Evolutionary conservation across 2,113 vertebrate genomes (phyloP), one percentile per base, ranked within the genome.

Genomic region (Sinosuthora webbiana): DNA sequence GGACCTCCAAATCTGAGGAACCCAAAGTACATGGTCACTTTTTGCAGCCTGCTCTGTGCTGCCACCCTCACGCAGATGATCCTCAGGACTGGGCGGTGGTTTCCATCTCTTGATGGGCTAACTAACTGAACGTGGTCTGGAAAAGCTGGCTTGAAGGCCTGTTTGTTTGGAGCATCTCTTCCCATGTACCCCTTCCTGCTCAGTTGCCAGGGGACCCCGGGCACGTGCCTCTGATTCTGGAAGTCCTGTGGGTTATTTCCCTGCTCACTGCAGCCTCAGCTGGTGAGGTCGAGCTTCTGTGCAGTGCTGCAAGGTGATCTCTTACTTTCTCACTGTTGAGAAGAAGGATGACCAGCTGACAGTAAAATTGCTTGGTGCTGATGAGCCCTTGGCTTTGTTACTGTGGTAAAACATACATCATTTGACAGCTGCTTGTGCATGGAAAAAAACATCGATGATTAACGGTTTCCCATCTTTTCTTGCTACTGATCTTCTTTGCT

Each of bases 401-500:
- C 91, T 89, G 88, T 83, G 83, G 83, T 93, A 93, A 92, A 97
- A 94, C 75, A 92, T 33, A 45, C 89, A 90, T 85, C 93, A 57
- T 87, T 90, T 96, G 94, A 94, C 92, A 79, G 83, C 90, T 97
- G 89, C 91, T 96, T 94, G 78, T 83, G 70, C 90, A 83, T 62
- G 67, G 64, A 70, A 82, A 87, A 96, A 96, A 94, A 52, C 45
- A 71, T 39, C 80, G 78, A 92, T 86, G 90, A 96, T 95, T 92
- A 92, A 77, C 25, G 90, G 82, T 95, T 96, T 91, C 88, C 91
- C 93, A 64, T 83, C 79, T 94, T 93, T 90, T 53, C 87, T 78
- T 89, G 84, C 91, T 90, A 93, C 93, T 96, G 90, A 95, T 96
- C 89, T 93, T 96, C 95, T 95, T 95, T 96, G 94, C 89, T 96